These are phyloP conservation scores for Acanthococcus lagerstroemiae DNA, from an alignment of 2,888 invertebrate species.

Conservation along the genomic window DNA sequence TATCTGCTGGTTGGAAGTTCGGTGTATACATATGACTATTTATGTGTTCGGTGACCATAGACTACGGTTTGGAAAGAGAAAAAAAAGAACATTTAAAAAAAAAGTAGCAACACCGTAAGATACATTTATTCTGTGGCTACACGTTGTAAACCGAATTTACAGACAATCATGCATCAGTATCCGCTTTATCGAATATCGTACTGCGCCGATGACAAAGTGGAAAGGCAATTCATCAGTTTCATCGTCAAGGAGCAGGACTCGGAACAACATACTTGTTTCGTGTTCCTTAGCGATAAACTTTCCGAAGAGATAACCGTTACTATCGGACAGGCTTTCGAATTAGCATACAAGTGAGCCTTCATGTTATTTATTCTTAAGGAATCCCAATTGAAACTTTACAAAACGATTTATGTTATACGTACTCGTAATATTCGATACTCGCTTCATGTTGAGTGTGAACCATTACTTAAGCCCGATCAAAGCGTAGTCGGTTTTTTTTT, in stretches of 20 bases:
- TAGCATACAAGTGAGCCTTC: slow-evolving; percentile 68
- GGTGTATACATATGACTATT: too few relatives aligned
- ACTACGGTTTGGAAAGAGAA: not conserved
- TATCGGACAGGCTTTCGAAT: slow-evolving; percentile 95
- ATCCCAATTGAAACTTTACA: too few relatives aligned
- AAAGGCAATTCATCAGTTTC: slow-evolving; percentile 93
- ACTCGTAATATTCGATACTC: too few relatives aligned
- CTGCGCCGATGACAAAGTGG: slow-evolving; percentile 97
- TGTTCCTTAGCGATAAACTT: slow-evolving; percentile 92
- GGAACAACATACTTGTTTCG: slow-evolving; percentile 88
- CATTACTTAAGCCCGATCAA: too few relatives aligned
- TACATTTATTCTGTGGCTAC: slow-evolving; percentile 4
- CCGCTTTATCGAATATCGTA: slow-evolving; percentile 96
- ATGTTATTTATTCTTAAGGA: too few relatives aligned
- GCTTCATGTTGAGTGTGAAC: too few relatives aligned
- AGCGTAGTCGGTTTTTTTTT: too few relatives aligned
- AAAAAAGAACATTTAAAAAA: not conserved
- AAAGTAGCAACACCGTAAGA: not conserved
- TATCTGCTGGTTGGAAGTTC: too few relatives aligned
- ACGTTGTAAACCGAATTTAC: slow-evolving; percentile 36
- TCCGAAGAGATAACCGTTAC: slow-evolving; percentile 96
- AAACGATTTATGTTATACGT: too few relatives aligned
- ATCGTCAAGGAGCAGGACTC: slow-evolving; percentile 71
- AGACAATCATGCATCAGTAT: slow-evolving; percentile 81
- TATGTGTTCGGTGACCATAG: too few relatives aligned